Evolutionary conservation across 2,888 invertebrate species (phyloP).

Genomic region (Dasysyrphus albostriatus): DNA sequence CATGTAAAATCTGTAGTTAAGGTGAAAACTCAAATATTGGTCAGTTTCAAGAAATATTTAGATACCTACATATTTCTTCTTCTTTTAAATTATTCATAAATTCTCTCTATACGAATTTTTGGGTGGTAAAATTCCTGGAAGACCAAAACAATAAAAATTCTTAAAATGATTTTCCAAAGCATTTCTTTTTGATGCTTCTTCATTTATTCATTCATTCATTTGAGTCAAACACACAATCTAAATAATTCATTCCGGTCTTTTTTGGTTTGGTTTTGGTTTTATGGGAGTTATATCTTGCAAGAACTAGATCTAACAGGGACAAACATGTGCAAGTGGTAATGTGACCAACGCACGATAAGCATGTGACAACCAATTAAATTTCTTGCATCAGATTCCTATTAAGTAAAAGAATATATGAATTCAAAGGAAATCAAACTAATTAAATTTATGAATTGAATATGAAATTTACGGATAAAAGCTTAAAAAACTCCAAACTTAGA

Average conservation of each 20-base stretch:
- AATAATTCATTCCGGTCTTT: slow-evolving; percentile 28
- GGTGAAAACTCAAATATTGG: no score
- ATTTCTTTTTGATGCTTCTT: background rate
- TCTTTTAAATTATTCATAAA: no score
- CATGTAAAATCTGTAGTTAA: no score
- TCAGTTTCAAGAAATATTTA: no score
- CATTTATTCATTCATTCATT: no score
- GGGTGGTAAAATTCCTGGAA: background rate
- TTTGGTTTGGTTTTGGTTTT: slow-evolving; percentile 34
- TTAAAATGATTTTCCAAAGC: background rate
- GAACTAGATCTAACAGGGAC: slow-evolving; percentile 30
- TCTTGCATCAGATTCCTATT: slow-evolving; percentile 11
- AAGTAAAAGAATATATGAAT: background rate
- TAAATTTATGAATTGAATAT: background rate
- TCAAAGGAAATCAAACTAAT: background rate
- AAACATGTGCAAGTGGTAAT: slow-evolving; percentile 2
- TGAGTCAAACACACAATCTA: background rate
- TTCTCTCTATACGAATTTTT: no score
- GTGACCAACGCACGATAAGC: slow-evolving; percentile 18
- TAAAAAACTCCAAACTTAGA: background rate
- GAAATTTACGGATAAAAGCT: background rate
- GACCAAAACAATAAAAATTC: background rate
- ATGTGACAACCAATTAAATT: slow-evolving; percentile 13
- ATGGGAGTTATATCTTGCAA: slow-evolving; percentile 26
- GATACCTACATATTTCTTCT: no score